Base-by-base conservation (phyloP, 2,888 invertebrate species). In the Morpho deidamia region DNA sequence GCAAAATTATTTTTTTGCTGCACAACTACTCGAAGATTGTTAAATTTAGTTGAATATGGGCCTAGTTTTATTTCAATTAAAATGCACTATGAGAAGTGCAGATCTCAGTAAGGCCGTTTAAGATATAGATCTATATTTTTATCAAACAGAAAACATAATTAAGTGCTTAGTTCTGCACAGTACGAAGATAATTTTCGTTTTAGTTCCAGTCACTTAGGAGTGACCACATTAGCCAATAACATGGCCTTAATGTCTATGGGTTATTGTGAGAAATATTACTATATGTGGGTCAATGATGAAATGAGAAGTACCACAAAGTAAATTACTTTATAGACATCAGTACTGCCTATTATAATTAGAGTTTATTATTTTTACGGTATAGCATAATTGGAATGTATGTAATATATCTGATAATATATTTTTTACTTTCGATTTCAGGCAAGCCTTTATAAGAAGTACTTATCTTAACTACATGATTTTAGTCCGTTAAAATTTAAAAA, bases 191-290 rank as follows among this genome's bases (percentile, higher is more conserved):
- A 69, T 71, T 67, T 69, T 70, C 65, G 53, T 69, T 63, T 74
- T 66, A 66, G 72, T 72, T 77, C 71, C 71, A 74, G 64, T 75
- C 71, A 66, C 68, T 76, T 68, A 69, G 64, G 59, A 64, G 45
- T 61, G 63, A 63, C 64, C 62, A 65, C 62, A 65, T 78, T 75
- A 67, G 63, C 64, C 70, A 77, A 79, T 68, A 75, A 80, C 68
- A 55, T 62, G 71, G 63, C 78, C 74, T 73, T 77, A 79, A 76
- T 78, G 71, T 63, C 56, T 56, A 57, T 52, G 53, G 47, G 61
- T 60, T 61, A 65, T 63, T 59, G 61, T 60, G 60, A 56, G 61
- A 57, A 55, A 55, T 48, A 50, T 51, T 48, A 55, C 51, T 45
- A 49, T 23, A 23, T 53, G 53, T 51, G 43, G 39, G 51, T 23